Percentiles rank a stretch among this genome's conserved stretches.
Conservation (phyloP, 2,113 vertebrate genomes). For the Calidris pugnax region DNA sequence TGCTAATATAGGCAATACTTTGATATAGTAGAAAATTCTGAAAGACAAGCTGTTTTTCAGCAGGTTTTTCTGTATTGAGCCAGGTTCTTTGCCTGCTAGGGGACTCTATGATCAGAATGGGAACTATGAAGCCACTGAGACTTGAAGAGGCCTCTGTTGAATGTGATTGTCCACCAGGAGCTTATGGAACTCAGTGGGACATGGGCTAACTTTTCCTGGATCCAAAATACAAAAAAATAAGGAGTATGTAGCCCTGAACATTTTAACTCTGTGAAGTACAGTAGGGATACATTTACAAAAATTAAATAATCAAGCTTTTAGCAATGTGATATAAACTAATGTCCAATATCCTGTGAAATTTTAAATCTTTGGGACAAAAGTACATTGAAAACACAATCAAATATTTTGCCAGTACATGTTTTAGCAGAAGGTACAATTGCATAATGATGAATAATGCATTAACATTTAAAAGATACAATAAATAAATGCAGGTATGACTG, state of each 20-base stretch:
- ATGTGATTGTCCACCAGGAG: background rate
- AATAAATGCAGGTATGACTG: background rate
- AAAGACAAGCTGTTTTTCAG: background rate
- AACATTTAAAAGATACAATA: background rate
- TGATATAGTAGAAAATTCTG: background rate
- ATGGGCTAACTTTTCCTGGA: background rate
- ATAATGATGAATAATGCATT: background rate
- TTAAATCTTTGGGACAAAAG: background rate
- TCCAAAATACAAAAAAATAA: background rate
- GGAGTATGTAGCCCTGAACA: background rate
- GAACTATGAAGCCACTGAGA: background rate
- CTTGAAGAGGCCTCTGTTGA: background rate
- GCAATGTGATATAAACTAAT: background rate
- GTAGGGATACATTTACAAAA: background rate
- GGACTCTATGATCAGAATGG: background rate
- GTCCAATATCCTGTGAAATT: background rate
- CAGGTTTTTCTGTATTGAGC: background rate
- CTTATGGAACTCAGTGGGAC: background rate
- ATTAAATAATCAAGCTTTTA: background rate
- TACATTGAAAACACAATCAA: background rate
- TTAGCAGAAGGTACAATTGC: background rate
- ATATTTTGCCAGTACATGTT: background rate
- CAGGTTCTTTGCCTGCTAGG: background rate
- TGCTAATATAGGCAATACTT: background rate
- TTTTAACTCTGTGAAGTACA: background rate